Evolutionary conservation across 2,113 vertebrate species (phyloP).

Genomic region (Proteles cristata): DNA sequence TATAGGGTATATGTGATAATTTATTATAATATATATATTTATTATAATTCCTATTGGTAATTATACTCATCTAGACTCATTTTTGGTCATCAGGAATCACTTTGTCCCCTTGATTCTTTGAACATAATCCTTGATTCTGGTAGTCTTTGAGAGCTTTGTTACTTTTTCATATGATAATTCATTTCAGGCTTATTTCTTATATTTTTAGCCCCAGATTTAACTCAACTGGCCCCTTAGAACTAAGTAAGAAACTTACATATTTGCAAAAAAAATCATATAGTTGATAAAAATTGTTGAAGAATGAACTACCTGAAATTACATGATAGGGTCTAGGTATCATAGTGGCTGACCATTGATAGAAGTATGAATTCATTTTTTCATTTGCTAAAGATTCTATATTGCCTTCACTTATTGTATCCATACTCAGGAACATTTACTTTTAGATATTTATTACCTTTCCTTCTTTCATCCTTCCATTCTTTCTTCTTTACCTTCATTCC

Average conservation of each 20-base stretch:
- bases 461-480: too few relatives aligned
- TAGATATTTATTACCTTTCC: not conserved
- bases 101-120: not conserved
- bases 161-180: not conserved
- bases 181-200: not conserved
- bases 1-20: not conserved
- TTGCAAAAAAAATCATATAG: not conserved
- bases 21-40: too few relatives aligned
- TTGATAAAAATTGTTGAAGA: not conserved
- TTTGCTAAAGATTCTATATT: not conserved
- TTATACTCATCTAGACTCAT: not conserved
- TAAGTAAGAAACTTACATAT: not conserved
- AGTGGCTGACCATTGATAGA: not conserved
- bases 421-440: not conserved
- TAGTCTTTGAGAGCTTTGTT: not conserved
- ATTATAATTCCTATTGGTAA: not conserved
- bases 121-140: not conserved
- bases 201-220: not conserved
- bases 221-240: not conserved
- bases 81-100: not conserved
- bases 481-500: not conserved
- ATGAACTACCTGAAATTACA: not conserved
- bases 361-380: not conserved
- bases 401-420: not conserved
- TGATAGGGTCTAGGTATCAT: not conserved